These are phyloP conservation scores for Cryptotis parvus DNA, from an alignment of 2,113 vertebrate species.

Conservation along the genomic window DNA sequence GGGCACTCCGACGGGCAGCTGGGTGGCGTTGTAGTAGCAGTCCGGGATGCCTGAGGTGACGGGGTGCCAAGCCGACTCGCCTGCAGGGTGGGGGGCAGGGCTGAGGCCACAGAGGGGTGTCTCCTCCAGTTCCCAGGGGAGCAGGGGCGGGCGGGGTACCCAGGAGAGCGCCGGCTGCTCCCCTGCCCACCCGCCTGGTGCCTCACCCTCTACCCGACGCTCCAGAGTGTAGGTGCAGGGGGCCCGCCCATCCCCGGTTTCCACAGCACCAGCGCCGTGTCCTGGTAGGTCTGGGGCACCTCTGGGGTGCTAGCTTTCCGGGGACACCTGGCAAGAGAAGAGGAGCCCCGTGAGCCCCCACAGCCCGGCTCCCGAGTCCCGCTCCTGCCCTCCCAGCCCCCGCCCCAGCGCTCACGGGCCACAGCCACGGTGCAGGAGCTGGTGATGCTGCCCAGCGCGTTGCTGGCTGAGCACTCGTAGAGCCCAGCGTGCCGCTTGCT, in stretches of 20 bases:
- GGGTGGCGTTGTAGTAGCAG: conserved; percentile 96
- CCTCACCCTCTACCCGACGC: conserved; percentile 91
- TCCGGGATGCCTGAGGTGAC: conserved; percentile 92
- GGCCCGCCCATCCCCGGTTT: conserved; percentile 94
- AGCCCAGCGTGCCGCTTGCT: conserved; percentile 94
- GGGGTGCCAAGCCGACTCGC: conserved; percentile 93
- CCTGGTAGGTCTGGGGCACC: conserved; percentile 96
- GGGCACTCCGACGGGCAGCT: conserved; percentile 88
- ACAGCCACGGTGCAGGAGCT: conserved; percentile 96
- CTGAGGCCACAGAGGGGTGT: conserved; percentile 22
- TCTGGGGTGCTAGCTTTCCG: conserved; percentile 95
- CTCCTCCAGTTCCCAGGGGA: not conserved
- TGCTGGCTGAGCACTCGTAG: conserved; percentile 96
- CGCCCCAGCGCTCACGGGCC: conserved; percentile 91
- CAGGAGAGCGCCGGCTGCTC: not conserved
- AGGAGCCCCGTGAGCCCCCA: not conserved
- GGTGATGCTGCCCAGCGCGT: conserved; percentile 91
- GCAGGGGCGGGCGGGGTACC: not conserved
- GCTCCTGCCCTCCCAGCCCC: not conserved
- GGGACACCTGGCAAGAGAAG: conserved; percentile 90
- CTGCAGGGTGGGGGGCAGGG: conserved; percentile 78
- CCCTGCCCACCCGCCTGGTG: fast-evolving
- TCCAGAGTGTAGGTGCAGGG: conserved; percentile 97
- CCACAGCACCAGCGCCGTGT: conserved; percentile 97
- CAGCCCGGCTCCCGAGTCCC: not conserved